Conservation (phyloP, 2,797 vertebrate genomes). For the Nannoperca obscura region DNA sequence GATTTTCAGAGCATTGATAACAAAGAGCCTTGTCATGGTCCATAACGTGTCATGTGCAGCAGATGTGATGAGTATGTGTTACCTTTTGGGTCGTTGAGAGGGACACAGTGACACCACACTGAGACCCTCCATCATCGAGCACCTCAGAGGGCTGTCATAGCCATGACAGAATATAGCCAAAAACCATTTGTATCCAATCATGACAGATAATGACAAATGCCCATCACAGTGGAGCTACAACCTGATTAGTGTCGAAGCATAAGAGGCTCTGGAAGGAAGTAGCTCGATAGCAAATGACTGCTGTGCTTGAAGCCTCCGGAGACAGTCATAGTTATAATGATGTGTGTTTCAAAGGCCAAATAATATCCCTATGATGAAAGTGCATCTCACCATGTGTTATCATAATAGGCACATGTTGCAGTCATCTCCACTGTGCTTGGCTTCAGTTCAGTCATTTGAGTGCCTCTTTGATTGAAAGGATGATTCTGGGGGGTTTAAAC, state of each 20-base stretch:
- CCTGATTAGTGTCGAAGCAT: constrained; percentile 65
- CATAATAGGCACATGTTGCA: constrained; percentile 34
- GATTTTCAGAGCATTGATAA: neutral
- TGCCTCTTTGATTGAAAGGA: neutral
- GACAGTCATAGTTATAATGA: constrained; percentile 53
- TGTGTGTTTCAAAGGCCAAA: constrained; percentile 62
- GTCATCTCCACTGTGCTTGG: constrained; percentile 23
- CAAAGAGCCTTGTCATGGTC: constrained; percentile 29
- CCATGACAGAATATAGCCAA: constrained; percentile 65
- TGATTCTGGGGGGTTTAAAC: constrained; percentile 3
- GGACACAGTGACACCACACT: constrained; percentile 54
- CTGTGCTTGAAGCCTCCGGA: constrained; percentile 46
- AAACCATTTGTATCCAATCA: constrained; percentile 74
- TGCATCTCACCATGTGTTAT: constrained; percentile 38
- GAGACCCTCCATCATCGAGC: constrained; percentile 67
- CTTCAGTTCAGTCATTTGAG: constrained; percentile 35
- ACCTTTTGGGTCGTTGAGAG: constrained; percentile 40
- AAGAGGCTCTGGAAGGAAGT: constrained; percentile 35
- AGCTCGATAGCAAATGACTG: constrained; percentile 48
- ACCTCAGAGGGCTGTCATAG: constrained; percentile 63
- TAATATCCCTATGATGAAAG: constrained; percentile 46
- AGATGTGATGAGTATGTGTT: constrained; percentile 30
- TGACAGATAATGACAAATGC: constrained; percentile 69
- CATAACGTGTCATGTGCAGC: constrained; percentile 30
- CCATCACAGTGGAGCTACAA: constrained; percentile 54